A percentile compares a stretch with the other conserved stretches of the same genome.
These are phyloP conservation scores for Pardosa pseudoannulata DNA, from an alignment of 2,888 invertebrate genomes.

Conservation along the genomic window DNA sequence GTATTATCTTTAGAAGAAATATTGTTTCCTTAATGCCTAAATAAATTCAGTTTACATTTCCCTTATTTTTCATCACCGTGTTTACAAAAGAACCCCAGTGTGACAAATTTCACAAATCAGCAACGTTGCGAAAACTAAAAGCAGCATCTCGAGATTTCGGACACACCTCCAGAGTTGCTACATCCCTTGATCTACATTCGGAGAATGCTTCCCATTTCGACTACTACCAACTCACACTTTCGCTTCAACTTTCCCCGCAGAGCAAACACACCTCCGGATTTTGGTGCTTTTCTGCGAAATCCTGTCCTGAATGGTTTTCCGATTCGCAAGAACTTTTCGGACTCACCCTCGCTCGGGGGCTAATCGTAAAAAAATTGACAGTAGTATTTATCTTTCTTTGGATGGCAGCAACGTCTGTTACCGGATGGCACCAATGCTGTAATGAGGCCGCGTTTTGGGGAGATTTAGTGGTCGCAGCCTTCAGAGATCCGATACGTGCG, in stretches of 20 bases:
- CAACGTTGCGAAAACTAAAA: neutral
- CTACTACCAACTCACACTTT: neutral
- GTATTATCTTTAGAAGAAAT: too few relatives aligned
- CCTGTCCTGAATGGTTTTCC: too few relatives aligned
- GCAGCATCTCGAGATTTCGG: neutral
- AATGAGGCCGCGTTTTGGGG: neutral
- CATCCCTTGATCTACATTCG: neutral
- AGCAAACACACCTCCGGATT: neutral
- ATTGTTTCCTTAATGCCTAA: too few relatives aligned
- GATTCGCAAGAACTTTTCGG: too few relatives aligned
- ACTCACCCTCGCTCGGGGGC: too few relatives aligned
- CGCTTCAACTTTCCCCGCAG: neutral
- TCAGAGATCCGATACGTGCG: neutral
- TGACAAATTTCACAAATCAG: too few relatives aligned
- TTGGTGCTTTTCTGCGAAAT: neutral
- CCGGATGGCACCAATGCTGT: neutral
- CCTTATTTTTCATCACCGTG: too few relatives aligned
- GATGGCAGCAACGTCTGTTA: neutral
- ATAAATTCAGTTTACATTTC: too few relatives aligned
- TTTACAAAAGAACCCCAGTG: too few relatives aligned
- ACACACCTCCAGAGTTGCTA: neutral
- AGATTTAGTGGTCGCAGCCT: neutral
- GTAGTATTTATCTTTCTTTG: neutral
- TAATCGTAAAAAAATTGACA: neutral
- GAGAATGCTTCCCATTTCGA: neutral